These are phyloP conservation scores for Tetanocera ferruginea DNA, from an alignment of 2,888 invertebrate genomes.

Conservation along the genomic window DNA sequence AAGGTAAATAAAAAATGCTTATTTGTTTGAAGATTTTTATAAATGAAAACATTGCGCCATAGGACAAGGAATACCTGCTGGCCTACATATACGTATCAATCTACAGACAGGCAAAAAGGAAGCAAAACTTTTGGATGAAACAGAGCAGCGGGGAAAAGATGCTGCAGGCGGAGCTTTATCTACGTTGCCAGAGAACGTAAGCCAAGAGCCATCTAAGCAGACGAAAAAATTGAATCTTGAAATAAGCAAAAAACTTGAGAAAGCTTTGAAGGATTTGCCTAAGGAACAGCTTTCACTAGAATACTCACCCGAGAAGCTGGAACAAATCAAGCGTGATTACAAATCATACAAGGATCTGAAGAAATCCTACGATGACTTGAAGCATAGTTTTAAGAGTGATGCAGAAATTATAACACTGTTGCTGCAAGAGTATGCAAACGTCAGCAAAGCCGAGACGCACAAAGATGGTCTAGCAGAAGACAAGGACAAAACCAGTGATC, in stretches of 20 bases:
- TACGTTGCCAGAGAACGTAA: conserved; percentile 40
- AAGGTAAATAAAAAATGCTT: conserved; percentile 70
- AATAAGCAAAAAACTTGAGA: conserved; percentile 61
- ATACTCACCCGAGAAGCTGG: conserved; percentile 58
- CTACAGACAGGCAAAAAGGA: conserved; percentile 81
- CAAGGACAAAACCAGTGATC: conserved; percentile 48
- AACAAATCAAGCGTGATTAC: conserved; percentile 70
- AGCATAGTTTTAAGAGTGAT: conserved; percentile 78
- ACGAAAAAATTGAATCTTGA: conserved; percentile 42
- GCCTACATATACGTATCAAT: conserved; percentile 82
- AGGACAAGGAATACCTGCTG: conserved; percentile 81
- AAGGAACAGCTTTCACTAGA: conserved; percentile 58
- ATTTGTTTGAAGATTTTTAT: neutral
- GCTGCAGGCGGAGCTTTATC: conserved; percentile 48
- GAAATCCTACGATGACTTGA: conserved; percentile 75
- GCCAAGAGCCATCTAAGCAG: conserved; percentile 18
- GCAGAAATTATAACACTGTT: conserved; percentile 74
- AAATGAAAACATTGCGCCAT: conserved; percentile 18
- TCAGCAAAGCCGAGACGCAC: conserved; percentile 56
- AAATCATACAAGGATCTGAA: conserved; percentile 77
- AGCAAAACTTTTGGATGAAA: conserved; percentile 79
- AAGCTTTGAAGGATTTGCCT: conserved; percentile 69
- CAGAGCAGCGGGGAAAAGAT: conserved; percentile 59
- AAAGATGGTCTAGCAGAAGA: conserved; percentile 39
- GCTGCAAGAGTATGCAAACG: conserved; percentile 70